Percentiles rank a stretch among this genome's conserved stretches.
phyloP scores from a whole-genome alignment of 2,113 vertebrate species.

The Cyanoramphus novaezelandiae region DNA sequence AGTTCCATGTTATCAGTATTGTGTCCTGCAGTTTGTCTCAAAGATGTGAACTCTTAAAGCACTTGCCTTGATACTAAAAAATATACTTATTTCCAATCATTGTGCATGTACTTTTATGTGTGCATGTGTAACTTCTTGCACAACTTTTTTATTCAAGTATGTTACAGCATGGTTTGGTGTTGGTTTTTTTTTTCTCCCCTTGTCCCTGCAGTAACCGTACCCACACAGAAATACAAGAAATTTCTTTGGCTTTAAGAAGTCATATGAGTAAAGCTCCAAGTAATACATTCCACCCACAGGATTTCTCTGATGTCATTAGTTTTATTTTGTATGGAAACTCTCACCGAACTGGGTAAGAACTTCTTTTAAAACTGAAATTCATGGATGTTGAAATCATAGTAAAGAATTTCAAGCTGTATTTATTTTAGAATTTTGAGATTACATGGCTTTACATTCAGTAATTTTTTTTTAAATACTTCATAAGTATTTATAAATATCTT shows the following conservation, averaged over 20 bases:
- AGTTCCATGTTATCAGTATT: neutral
- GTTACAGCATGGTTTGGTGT: neutral
- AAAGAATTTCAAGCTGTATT: neutral
- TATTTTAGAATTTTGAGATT: neutral
- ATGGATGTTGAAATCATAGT: neutral
- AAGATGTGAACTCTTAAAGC: neutral
- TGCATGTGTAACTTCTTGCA: neutral
- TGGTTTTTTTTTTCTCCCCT: neutral
- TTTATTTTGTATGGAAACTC: conserved; percentile 96
- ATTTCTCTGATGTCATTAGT: conserved; percentile 98
- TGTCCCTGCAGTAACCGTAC: conserved; percentile 83
- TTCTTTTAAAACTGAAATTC: neutral
- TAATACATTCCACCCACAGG: conserved; percentile 97
- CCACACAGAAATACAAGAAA: conserved; percentile 91
- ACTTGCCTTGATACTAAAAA: neutral
- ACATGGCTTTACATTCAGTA: neutral
- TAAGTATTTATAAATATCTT: neutral
- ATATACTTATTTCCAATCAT: neutral
- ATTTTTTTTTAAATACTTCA: neutral
- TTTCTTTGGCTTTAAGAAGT: conserved; percentile 89
- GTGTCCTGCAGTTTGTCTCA: neutral
- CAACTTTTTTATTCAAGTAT: neutral
- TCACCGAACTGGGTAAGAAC: conserved; percentile 89
- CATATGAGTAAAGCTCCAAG: conserved; percentile 94
- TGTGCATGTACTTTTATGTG: rapidly evolving